Evolutionary conservation across 2,888 invertebrate genomes (phyloP).

Genomic region (Limnephilus marmoratus): DNA sequence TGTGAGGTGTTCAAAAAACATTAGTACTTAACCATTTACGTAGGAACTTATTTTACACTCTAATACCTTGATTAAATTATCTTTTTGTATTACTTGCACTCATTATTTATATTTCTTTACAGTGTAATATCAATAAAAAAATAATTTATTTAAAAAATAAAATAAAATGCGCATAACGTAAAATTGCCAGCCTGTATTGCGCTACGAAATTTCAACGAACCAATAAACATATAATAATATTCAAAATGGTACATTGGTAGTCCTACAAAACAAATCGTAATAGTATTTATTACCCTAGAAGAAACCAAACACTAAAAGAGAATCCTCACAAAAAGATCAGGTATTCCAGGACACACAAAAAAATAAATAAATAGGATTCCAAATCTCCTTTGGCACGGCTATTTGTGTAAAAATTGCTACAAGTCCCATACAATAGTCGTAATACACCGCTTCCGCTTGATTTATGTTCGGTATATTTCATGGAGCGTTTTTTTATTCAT

Average conservation of each 20-base stretch:
- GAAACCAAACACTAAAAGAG: not conserved
- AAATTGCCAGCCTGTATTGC: no score
- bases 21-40: no score
- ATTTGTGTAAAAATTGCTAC: slow-evolving; percentile 53
- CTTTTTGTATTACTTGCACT: no score
- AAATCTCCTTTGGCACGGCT: not conserved
- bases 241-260: not conserved
- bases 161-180: no score
- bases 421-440: slow-evolving; percentile 49
- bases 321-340: not conserved
- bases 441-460: slow-evolving; percentile 59
- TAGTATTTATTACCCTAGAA: not conserved
- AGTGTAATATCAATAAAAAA: no score
- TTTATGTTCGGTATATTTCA: slow-evolving; percentile 62
- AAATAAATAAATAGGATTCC: not conserved
- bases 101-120: no score
- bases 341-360: not conserved
- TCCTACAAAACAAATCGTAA: not conserved
- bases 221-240: not conserved
- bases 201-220: no score
- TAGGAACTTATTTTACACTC: no score
- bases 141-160: no score
- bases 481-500: slow-evolving; percentile 57
- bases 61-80: no score
- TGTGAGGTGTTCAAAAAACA: no score